A percentile compares a stretch with the other conserved stretches of the same genome.
Evolutionary conservation across 2,113 vertebrate genomes (phyloP).

Genomic region (Empidonax traillii): DNA sequence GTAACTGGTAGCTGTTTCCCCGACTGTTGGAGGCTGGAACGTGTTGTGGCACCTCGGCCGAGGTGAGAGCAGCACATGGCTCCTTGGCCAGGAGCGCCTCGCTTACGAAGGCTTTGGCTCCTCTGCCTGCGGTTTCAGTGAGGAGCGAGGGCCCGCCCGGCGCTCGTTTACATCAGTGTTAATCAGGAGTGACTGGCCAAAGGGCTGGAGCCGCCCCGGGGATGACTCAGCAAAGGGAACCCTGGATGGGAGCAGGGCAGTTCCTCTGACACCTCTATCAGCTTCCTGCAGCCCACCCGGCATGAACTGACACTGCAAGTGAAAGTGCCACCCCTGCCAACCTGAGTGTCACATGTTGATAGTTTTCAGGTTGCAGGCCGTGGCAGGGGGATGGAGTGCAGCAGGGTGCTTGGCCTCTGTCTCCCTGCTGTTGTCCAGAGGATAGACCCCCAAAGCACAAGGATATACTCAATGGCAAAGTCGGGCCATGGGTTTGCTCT

Average conservation of each 20-base stretch:
- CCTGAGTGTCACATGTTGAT: not conserved
- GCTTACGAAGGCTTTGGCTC: slow-evolving; percentile 17
- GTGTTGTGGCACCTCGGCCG: not conserved
- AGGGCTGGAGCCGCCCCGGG: not conserved
- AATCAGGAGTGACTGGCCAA: slow-evolving; percentile 42
- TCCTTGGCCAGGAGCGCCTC: not conserved
- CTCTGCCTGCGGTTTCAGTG: not conserved
- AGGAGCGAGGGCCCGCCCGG: slow-evolving; percentile 1
- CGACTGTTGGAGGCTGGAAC: not conserved
- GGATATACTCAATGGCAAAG: not conserved
- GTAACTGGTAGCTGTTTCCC: slow-evolving; percentile 34
- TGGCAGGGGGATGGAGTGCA: not conserved
- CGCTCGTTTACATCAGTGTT: slow-evolving; percentile 18
- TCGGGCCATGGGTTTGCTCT: fast-evolving
- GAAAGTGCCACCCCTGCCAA: not conserved
- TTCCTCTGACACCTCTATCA: not conserved
- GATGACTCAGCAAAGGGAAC: not conserved
- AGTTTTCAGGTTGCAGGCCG: not conserved
- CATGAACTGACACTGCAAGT: fast-evolving
- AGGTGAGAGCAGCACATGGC: not conserved
- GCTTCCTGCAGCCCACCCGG: not conserved
- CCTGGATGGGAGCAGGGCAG: not conserved
- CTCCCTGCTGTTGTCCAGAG: not conserved
- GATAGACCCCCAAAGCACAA: not conserved
- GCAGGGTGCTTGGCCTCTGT: fast-evolving